These are phyloP conservation scores for Cheilosia grossa DNA, from an alignment of 2,888 invertebrate genomes.

Conservation along the genomic window DNA sequence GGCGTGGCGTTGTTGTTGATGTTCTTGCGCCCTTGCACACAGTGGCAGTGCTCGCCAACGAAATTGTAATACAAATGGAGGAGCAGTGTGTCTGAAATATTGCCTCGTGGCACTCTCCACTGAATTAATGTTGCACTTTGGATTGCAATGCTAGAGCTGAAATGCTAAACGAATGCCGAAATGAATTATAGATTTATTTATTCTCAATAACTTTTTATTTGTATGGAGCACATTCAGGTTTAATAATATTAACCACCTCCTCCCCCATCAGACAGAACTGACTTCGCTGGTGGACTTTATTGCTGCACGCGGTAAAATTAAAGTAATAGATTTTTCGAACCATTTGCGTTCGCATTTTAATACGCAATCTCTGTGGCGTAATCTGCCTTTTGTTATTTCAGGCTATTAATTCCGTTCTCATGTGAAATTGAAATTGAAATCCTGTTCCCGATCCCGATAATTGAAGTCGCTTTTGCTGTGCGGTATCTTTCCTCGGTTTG, in stretches of 20 bases:
- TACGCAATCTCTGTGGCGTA: constrained; percentile 32
- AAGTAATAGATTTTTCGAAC: constrained; percentile 63
- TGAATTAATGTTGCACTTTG: constrained; percentile 26
- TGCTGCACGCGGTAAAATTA: constrained; percentile 27
- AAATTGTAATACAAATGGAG: constrained; percentile 53
- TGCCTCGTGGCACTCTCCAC: constrained; percentile 24
- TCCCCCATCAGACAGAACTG: not conserved
- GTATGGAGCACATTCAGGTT: constrained; percentile 2
- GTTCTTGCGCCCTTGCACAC: constrained; percentile 1
- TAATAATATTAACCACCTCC: not conserved
- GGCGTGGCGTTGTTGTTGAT: not conserved
- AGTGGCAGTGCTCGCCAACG: not conserved
- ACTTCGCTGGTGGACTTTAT: not conserved
- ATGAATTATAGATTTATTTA: constrained; percentile 64
- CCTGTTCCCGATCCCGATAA: constrained; percentile 3
- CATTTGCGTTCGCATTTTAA: constrained; percentile 48
- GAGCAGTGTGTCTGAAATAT: constrained; percentile 52
- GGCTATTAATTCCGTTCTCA: constrained; percentile 57
- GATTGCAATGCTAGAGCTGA: constrained; percentile 10
- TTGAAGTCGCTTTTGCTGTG: not conserved
- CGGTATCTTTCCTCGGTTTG: not conserved
- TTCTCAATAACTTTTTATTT: constrained; percentile 49
- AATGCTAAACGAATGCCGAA: constrained; percentile 14
- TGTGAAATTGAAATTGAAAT: constrained; percentile 29
- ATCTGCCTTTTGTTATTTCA: constrained; percentile 64